A percentile compares a stretch with the other conserved stretches of the same genome.
Conservation (phyloP, 2,888 invertebrate species). For the Helicoverpa assulta region DNA sequence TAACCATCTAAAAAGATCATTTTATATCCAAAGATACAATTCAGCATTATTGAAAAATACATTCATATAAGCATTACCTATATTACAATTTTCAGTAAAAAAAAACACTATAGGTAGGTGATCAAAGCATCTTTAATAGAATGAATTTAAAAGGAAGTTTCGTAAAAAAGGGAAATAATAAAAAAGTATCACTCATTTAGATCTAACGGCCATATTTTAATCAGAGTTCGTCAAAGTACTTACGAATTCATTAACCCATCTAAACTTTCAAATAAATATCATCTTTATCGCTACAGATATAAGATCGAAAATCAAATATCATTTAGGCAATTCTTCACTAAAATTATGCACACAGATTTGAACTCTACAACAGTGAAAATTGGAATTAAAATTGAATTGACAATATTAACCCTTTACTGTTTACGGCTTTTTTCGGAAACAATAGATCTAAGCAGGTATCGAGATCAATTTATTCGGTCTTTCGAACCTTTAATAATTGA, state of each 20-base stretch:
- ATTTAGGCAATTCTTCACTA: neutral
- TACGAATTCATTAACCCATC: slow-evolving; percentile 41
- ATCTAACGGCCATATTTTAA: slow-evolving; percentile 54
- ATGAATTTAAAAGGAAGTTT: slow-evolving; percentile 2
- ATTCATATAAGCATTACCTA: too few species aligned
- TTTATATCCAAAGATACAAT: too few species aligned
- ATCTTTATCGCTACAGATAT: neutral
- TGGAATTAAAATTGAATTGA: slow-evolving; percentile 29
- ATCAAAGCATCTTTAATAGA: neutral
- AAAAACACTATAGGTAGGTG: neutral
- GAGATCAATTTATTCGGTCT: slow-evolving; percentile 55
- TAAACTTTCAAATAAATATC: slow-evolving; percentile 5
- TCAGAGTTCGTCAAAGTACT: slow-evolving; percentile 48
- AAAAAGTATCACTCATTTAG: slow-evolving; percentile 42
- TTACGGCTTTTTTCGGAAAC: slow-evolving; percentile 56
- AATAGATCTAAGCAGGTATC: slow-evolving; percentile 54
- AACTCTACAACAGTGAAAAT: slow-evolving; percentile 3
- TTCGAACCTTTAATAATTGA: slow-evolving; percentile 60
- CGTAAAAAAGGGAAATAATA: slow-evolving; percentile 29
- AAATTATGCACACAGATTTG: slow-evolving; percentile 17
- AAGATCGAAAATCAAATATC: slow-evolving; percentile 30
- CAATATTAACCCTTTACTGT: slow-evolving; percentile 44
- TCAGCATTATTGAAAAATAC: too few species aligned
- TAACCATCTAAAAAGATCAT: too few species aligned
- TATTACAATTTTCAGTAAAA: too few species aligned